These are phyloP conservation scores for Tetragonula clypearis DNA, from an alignment of 1,140 invertebrate genomes.

Conservation along the genomic window DNA sequence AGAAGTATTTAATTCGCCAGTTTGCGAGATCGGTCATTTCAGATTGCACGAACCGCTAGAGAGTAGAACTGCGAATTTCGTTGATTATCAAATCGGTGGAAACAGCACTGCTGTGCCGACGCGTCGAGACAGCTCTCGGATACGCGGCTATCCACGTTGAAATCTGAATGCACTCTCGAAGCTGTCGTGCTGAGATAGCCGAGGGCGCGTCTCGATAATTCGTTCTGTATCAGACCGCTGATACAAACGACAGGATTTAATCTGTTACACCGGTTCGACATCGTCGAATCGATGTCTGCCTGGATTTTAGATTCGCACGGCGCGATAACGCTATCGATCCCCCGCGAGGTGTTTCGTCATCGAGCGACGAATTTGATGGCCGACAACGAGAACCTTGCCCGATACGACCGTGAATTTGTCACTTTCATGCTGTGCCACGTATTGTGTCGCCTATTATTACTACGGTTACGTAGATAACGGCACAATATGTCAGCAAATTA, in stretches of 20 bases:
- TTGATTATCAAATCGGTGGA: background rate
- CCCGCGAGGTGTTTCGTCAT: background rate
- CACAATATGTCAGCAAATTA: background rate
- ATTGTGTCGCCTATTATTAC: no score
- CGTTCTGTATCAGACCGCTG: background rate
- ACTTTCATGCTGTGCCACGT: no score
- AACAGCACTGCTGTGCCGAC: background rate
- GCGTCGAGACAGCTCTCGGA: conserved; percentile 9
- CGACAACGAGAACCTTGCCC: background rate
- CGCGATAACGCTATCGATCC: background rate
- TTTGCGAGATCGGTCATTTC: no score
- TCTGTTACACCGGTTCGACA: conserved; percentile 1
- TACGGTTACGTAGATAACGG: no score
- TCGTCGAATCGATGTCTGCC: background rate
- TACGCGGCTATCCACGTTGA: conserved; percentile 7
- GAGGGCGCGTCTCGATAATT: conserved; percentile 23
- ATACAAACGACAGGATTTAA: conserved; percentile 35
- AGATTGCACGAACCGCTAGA: no score
- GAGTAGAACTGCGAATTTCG: background rate
- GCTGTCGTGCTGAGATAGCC: conserved; percentile 7
- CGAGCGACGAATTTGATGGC: background rate
- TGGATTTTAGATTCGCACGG: background rate
- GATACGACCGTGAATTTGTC: background rate
- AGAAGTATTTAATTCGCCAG: no score
- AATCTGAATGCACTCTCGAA: conserved; percentile 18